phyloP scores from a whole-genome alignment of 2,113 vertebrate species.

The Oreochromis niloticus region DNA sequence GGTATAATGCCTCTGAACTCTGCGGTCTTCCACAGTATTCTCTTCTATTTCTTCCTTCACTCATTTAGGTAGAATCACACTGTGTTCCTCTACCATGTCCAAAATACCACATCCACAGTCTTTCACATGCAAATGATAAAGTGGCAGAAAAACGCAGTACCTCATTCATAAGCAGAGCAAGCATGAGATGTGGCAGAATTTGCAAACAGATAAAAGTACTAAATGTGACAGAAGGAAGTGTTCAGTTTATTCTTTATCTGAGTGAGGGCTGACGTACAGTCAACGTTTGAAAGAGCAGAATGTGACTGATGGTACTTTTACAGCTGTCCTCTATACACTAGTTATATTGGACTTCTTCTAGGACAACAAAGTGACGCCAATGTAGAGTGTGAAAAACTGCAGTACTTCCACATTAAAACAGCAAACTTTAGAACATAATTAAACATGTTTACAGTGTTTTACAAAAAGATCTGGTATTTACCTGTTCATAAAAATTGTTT shows the following conservation, averaged over 20 bases:
- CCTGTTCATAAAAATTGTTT: background rate
- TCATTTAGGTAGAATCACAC: background rate
- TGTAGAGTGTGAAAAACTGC: background rate
- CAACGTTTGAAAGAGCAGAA: background rate
- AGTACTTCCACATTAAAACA: accelerated
- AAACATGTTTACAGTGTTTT: background rate
- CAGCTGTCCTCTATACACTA: background rate
- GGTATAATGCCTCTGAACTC: background rate
- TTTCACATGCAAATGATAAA: background rate
- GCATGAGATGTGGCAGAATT: background rate
- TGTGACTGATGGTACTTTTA: background rate
- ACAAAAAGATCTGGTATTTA: background rate
- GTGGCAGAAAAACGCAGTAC: background rate
- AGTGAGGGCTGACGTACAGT: background rate
- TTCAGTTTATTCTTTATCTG: background rate
- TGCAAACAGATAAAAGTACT: background rate
- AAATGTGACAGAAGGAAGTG: background rate
- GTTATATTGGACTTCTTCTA: background rate
- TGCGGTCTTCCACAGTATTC: background rate
- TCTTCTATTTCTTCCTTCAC: background rate
- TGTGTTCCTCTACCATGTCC: background rate
- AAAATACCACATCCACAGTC: background rate
- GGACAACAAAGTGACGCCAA: background rate
- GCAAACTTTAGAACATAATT: background rate
- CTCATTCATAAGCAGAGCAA: background rate